Base-by-base conservation (phyloP, 2,113 vertebrate genomes). In the Bubalus kerabau region DNA sequence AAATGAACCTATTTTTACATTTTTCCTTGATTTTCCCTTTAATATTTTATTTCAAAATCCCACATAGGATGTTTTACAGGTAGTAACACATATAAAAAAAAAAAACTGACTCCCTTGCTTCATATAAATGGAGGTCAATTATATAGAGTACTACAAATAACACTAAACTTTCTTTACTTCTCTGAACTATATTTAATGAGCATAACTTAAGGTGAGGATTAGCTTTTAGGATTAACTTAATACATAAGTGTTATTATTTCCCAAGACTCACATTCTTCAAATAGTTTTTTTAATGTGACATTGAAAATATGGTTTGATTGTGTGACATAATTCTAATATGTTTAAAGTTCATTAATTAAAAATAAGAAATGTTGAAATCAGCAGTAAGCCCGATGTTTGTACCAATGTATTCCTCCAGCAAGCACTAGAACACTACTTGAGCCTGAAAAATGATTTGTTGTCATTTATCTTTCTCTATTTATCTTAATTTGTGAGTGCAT, bases 101-200 rank as follows among this genome's bases (percentile, higher is more conserved):
- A 85, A 97, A 90, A n/a, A 7, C 23, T 94, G 54, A 96, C 81
- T 93, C 67, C 0, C 0, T 46, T 87, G 59, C 28, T 97, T 89
- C 96, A 84, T 87, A 13, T 13, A 87, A 94, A 46, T 24, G 14
- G 50, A 46, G 30, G 12, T 87, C 80, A 36, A 62, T 83, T 95
- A 96, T 94, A 91, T 87, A 94, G 17, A 48, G 88, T 56, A 80
- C 48, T 48, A 67, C 59, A 97, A 78, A 97, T 94, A 96, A 81
- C 91, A 91, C 62, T 96, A 3, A 56, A 96, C 97, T 98, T 98
- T 98, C 95, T 98, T 98, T 95, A 97, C 94, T 98, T 98, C 89
- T 91, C 76, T 82, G 78, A 98, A 93, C 82, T 96, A n/a, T 83
- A 96, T 86, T 97, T 95, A 98, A 98, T 57, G 95, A 90, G 89